Evolutionary conservation across 2,888 invertebrate species (phyloP), one percentile per base, ranked within the genome.

Genomic region (Hydrotaea diabolus): DNA sequence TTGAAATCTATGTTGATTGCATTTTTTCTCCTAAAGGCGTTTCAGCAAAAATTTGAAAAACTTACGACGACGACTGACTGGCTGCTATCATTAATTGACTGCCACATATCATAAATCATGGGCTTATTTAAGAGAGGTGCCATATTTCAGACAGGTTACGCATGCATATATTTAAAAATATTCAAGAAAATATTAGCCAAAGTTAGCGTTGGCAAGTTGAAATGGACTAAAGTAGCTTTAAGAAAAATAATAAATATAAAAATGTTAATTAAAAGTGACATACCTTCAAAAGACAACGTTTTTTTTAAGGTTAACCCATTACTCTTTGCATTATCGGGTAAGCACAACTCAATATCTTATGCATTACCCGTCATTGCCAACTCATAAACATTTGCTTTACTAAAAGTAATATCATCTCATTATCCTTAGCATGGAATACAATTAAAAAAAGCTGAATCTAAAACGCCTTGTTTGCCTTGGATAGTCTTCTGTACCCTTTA

Each of bases 31-130:
- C 46, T 26, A 46, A 75, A 84, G 78, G 84, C 78, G 80, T 81
- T 84, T 80, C 55, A 76, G 46, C 15, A 9, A 81, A 71, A 55
- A 73, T 73, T 73, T 43, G 13, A 21, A 69, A 69, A 17, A 46
- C 39, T 23, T 69, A 43, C 23, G 46, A 69, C 21, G 43, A 43
- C 19, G 46, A 31, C 31, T 39, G 21, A 19, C 21, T 43, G 66
- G 73, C 62, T 39, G 66, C 76, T 79, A 82, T 79, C 73, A 84
- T 85, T 85, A 82, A 85, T 85, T 85, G 85, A 85, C 81, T 85
- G 76, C 76, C 81, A 85, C 69, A 82, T 79, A 76, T 82, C 85
- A 85, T 85, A 85, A 85, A 85, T 85, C 85, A 82, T 57, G 21
- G 46, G 62, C 78, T 82, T 79, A 82, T 85, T 85, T 77, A 76